Evolutionary conservation across 23 tunicate genomes (phyloP).

Genomic region (Diplosoma virens): DNA sequence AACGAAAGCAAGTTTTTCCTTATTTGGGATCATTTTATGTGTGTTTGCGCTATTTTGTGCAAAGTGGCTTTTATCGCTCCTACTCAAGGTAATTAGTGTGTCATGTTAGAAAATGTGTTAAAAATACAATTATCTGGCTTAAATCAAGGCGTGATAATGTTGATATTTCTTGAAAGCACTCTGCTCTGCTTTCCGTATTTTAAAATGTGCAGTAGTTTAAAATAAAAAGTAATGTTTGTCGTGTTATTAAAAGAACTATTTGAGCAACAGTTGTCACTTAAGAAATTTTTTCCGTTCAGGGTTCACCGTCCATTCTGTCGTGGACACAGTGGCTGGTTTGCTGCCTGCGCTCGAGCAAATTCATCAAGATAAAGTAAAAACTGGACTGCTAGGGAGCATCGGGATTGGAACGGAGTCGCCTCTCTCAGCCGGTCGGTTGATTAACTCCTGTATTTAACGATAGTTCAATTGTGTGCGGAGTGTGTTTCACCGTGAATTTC

Average conservation of each 20-base stretch:
- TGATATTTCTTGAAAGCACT: too few relatives aligned
- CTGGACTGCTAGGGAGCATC: conserved; percentile 72
- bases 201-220: too few relatives aligned
- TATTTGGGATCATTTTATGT: conserved; percentile 48
- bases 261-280: too few relatives aligned
- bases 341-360: conserved; percentile 58
- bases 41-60: conserved; percentile 22
- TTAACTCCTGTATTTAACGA: not conserved
- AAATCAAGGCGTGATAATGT: too few relatives aligned
- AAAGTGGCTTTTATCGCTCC: conserved; percentile 21
- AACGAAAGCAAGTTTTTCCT: conserved; percentile 52
- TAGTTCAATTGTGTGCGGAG: not conserved
- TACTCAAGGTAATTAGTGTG: conserved; percentile 42
- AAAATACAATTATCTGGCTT: too few relatives aligned
- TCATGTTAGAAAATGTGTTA: too few relatives aligned
- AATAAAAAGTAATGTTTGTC: not conserved
- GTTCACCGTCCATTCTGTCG: conserved; percentile 37
- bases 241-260: too few relatives aligned
- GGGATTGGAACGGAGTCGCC: conserved; percentile 77
- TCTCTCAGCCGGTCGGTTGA: conserved; percentile 37
- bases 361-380: conserved; percentile 58
- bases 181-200: too few relatives aligned
- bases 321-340: conserved; percentile 32
- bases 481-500: not conserved
- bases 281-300: conserved; percentile 10